Conservation (phyloP, 2,797 vertebrate genomes). For the Euthynnus affinis region DNA sequence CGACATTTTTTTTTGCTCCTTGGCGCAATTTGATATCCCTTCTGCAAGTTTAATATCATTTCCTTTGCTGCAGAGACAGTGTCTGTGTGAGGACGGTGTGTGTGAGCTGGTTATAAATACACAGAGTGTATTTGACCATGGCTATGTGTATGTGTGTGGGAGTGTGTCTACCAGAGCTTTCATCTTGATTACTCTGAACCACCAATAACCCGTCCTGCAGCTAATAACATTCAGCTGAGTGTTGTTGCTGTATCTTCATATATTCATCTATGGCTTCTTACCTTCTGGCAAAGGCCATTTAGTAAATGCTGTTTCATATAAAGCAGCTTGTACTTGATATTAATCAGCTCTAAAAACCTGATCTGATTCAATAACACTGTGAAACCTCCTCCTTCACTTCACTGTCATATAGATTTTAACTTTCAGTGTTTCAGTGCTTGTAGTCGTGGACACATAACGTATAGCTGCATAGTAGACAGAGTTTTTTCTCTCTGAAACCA, state of each 20-base stretch:
- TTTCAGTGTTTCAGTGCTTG: background rate
- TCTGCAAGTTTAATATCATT: constrained; percentile 87
- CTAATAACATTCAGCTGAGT: constrained; percentile 48
- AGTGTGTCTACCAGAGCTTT: constrained; percentile 51
- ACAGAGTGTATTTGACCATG: constrained; percentile 40
- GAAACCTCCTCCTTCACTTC: background rate
- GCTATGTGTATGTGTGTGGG: constrained; percentile 22
- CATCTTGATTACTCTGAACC: constrained; percentile 68
- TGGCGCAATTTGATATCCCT: constrained; percentile 83
- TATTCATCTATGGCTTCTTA: constrained; percentile 18
- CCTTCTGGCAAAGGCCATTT: background rate
- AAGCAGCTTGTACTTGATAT: background rate
- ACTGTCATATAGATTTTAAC: background rate
- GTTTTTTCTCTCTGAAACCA: background rate
- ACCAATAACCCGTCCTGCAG: constrained; percentile 40
- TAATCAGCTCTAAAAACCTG: constrained; percentile 15
- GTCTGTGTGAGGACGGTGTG: constrained; percentile 59
- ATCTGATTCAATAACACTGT: constrained; percentile 19
- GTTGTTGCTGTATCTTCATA: constrained; percentile 21
- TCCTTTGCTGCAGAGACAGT: constrained; percentile 67
- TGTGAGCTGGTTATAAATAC: constrained; percentile 68
- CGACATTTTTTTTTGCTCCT: constrained; percentile 77
- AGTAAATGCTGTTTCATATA: background rate
- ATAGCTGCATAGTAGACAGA: too few species aligned
- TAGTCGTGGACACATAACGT: background rate